phyloP scores from a whole-genome alignment of 2,797 vertebrate species.

The Dipus sagitta region DNA sequence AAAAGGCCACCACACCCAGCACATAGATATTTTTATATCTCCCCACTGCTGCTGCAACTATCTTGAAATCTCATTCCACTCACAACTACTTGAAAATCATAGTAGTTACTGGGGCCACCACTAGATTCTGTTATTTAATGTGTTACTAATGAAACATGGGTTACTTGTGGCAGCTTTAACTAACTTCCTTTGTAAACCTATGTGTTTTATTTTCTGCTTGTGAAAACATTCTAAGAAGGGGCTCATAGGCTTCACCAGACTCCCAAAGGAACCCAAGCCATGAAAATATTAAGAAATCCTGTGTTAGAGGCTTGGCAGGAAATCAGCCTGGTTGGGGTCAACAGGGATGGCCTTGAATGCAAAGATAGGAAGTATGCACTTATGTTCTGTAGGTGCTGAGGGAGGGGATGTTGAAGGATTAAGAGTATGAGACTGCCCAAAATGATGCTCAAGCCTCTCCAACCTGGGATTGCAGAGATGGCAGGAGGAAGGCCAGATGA shows the following conservation, averaged over 20 bases:
- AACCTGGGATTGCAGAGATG: neutral
- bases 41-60: constrained; percentile 30
- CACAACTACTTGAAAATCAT: neutral
- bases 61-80: constrained; percentile 39
- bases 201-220: constrained; percentile 56
- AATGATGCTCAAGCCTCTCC: constrained; percentile 16
- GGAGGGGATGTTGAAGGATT: neutral
- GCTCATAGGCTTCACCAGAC: constrained; percentile 24
- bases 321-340: neutral
- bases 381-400: neutral
- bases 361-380: neutral
- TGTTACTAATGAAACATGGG: constrained; percentile 54
- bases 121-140: constrained; percentile 42
- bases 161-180: constrained; percentile 11
- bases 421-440: neutral
- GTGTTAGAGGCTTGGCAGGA: constrained; percentile 16
- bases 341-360: neutral
- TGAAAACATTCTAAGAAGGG: constrained; percentile 44
- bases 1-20: too few relatives aligned
- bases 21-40: constrained; percentile 23
- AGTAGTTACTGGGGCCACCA: constrained; percentile 6
- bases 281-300: constrained; percentile 49
- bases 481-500: neutral
- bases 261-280: constrained; percentile 9
- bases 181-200: constrained; percentile 35